These are phyloP conservation scores for Idaea aversata DNA, from an alignment of 2,888 invertebrate species.

Conservation along the genomic window DNA sequence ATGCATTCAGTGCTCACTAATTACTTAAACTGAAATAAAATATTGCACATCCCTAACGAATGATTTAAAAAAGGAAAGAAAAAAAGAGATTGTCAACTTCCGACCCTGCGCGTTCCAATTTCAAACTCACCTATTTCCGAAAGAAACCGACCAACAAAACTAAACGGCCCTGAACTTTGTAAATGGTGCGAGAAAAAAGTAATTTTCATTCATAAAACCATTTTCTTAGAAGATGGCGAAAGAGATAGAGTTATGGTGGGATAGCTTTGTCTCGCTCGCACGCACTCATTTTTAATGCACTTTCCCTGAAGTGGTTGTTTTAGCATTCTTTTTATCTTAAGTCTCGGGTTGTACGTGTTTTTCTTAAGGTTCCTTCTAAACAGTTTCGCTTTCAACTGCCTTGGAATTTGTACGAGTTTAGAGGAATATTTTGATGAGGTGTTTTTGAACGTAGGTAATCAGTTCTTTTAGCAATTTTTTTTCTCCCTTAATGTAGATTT, in stretches of 20 bases:
- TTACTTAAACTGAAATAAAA: neutral
- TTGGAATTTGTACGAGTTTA: constrained; percentile 8
- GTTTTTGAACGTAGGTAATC: neutral
- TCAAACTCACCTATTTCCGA: constrained; percentile 51
- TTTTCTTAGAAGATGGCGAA: constrained; percentile 64
- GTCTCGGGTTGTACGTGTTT: constrained; percentile 51
- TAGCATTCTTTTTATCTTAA: constrained; percentile 61
- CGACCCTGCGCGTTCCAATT: constrained; percentile 31
- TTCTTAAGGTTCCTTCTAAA: constrained; percentile 51
- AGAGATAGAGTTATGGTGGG: constrained; percentile 30
- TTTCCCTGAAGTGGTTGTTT: constrained; percentile 65
- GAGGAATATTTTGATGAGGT: neutral
- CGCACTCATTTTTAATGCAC: constrained; percentile 76
- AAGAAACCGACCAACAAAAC: constrained; percentile 55
- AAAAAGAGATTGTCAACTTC: constrained; percentile 4
- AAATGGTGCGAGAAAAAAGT: constrained; percentile 75
- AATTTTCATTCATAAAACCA: constrained; percentile 77
- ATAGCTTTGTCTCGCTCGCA: constrained; percentile 45
- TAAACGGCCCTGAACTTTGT: constrained; percentile 63
- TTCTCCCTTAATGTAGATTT: neutral
- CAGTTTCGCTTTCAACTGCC: constrained; percentile 37
- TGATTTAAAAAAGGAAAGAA: constrained; percentile 16
- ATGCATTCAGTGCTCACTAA: neutral
- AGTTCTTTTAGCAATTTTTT: neutral
- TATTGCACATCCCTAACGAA: too few species aligned